Conservation (phyloP, 1,140 invertebrate genomes). For the Saccostrea echinata region DNA sequence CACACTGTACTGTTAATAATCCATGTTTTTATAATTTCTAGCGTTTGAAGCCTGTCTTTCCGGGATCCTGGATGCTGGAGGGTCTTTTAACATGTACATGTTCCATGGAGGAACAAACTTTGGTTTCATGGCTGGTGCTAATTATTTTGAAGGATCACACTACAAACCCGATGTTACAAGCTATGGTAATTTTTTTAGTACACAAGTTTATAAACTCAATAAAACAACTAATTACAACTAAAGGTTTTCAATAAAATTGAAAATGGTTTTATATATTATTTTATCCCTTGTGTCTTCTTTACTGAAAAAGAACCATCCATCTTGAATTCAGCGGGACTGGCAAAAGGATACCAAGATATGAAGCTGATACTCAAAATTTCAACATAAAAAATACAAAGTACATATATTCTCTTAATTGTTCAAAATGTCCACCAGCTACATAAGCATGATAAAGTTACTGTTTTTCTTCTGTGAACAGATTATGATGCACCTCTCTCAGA, state of each 20-base stretch:
- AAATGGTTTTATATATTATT: too few relatives aligned
- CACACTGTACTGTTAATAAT: neutral
- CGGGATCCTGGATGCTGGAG: slow-evolving; percentile 79
- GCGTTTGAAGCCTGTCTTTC: slow-evolving; percentile 77
- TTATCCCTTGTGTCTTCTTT: too few relatives aligned
- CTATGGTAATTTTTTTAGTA: slow-evolving; percentile 39
- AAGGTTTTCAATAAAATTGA: too few relatives aligned
- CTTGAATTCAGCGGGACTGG: too few relatives aligned
- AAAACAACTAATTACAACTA: too few relatives aligned
- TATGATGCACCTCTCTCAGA: slow-evolving; percentile 81
- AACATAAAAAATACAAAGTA: too few relatives aligned
- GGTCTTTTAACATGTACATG: slow-evolving; percentile 87
- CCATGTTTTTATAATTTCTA: slow-evolving; percentile 51
- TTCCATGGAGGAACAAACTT: slow-evolving; percentile 88
- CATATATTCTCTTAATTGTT: too few relatives aligned
- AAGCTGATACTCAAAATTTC: too few relatives aligned
- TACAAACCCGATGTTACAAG: slow-evolving; percentile 23
- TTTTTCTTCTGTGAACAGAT: slow-evolving; percentile 62
- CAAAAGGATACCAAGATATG: too few relatives aligned
- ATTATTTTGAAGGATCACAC: slow-evolving; percentile 66
- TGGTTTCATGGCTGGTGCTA: slow-evolving; percentile 86
- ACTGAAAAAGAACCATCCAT: too few relatives aligned
- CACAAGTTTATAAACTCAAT: too few relatives aligned
- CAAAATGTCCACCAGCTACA: too few relatives aligned
- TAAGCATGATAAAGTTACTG: neutral